Percentiles rank a stretch among this genome's conserved stretches.
Evolutionary conservation across 2,113 vertebrate genomes (phyloP).

Genomic region (Phyllopteryx taeniolatus): DNA sequence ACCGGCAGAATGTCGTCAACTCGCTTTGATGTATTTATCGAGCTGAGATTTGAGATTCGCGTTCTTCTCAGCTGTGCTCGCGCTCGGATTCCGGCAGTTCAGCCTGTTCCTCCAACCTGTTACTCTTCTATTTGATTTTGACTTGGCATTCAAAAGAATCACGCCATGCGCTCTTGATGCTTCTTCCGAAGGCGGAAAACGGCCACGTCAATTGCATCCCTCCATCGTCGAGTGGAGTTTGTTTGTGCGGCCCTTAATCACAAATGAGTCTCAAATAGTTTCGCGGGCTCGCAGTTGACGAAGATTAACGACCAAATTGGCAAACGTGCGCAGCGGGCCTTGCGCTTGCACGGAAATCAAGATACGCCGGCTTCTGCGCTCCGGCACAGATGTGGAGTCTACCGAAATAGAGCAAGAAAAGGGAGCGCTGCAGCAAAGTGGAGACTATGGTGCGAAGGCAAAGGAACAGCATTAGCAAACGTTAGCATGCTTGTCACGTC

Average conservation of each 20-base stretch:
- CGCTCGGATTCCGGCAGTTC: neutral
- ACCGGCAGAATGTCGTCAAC: neutral
- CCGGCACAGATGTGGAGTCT: too few species aligned
- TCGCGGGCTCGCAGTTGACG: too few species aligned
- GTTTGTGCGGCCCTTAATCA: too few species aligned
- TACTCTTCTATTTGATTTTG: neutral
- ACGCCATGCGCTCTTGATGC: neutral
- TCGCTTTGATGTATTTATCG: neutral
- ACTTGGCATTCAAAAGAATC: neutral
- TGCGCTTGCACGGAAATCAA: too few species aligned
- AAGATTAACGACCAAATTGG: too few species aligned
- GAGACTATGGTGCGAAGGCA: neutral
- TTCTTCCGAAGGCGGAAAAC: neutral
- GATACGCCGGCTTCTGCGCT: too few species aligned
- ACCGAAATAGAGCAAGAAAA: too few species aligned
- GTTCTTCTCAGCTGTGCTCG: neutral
- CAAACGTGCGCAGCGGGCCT: too few species aligned
- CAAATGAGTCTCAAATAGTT: too few species aligned
- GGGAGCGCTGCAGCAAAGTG: too few species aligned
- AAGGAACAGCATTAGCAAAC: neutral
- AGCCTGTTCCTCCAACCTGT: neutral
- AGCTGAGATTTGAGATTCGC: neutral
- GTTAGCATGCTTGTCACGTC: neutral
- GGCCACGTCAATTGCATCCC: neutral
- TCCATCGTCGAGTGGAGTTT: neutral